phyloP scores from a whole-genome alignment of 53 echinoderm and acorn worm genomes.

The Holothuria leucospilota region DNA sequence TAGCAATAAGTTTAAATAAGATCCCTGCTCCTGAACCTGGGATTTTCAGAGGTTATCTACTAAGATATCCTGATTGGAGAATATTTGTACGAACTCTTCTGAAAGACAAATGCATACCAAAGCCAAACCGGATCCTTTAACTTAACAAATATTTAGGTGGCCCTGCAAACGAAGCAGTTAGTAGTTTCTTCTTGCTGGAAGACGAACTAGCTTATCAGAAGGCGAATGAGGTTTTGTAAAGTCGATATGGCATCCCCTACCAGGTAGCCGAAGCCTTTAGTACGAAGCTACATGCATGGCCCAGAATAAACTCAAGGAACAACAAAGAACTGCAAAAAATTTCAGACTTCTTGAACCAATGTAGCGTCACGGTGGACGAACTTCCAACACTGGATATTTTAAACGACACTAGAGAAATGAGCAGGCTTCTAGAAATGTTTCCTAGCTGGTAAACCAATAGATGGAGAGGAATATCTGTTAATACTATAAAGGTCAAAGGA shows the following conservation, averaged over 20 bases:
- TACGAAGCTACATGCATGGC: conserved; percentile 29
- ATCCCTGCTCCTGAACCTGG: conserved; percentile 63
- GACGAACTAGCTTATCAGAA: conserved; percentile 42
- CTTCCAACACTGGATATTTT: conserved; percentile 59
- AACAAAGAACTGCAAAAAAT: conserved; percentile 13
- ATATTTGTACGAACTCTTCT: conserved; percentile 54
- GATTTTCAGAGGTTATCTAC: conserved; percentile 60
- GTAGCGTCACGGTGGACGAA: conserved; percentile 30
- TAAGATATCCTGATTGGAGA: conserved; percentile 57
- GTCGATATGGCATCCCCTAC: conserved; percentile 45
- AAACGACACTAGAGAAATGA: conserved; percentile 61
- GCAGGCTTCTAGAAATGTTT: conserved; percentile 38
- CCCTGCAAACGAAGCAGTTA: conserved; percentile 60
- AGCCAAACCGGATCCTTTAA: conserved; percentile 49
- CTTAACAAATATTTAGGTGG: conserved; percentile 68
- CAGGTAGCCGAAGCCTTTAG: conserved; percentile 47
- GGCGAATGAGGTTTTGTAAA: no score
- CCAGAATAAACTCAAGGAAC: conserved; percentile 29
- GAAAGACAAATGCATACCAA: conserved; percentile 48
- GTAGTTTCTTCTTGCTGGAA: conserved; percentile 60
- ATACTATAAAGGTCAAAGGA: conserved; percentile 39
- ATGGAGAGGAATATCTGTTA: conserved; percentile 46
- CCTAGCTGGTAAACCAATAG: conserved; percentile 59
- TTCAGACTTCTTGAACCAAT: conserved; percentile 47
- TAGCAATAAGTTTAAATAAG: conserved; percentile 27